Conservation (phyloP, 2,888 invertebrate species). For the Xiphydria camelus region DNA sequence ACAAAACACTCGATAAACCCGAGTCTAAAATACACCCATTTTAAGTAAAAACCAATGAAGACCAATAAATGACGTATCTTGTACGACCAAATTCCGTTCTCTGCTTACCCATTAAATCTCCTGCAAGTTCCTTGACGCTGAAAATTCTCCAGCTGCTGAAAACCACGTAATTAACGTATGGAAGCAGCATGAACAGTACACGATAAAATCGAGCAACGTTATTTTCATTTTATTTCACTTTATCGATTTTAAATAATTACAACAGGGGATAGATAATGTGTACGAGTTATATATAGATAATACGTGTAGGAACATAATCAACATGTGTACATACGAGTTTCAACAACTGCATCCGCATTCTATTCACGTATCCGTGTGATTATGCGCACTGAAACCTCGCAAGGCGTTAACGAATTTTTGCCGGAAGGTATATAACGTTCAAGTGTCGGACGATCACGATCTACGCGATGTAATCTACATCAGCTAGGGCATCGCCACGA, state of each 20-base stretch:
- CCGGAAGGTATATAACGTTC: background rate
- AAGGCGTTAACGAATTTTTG: background rate
- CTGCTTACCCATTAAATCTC: too few relatives aligned
- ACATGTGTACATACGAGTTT: background rate
- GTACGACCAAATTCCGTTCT: too few relatives aligned
- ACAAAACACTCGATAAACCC: too few relatives aligned
- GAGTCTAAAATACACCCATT: too few relatives aligned
- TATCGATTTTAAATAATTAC: constrained; percentile 11
- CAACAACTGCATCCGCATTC: background rate
- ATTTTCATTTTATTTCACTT: constrained; percentile 8
- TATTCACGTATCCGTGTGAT: background rate
- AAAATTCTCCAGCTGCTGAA: too few relatives aligned
- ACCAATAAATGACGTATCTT: too few relatives aligned
- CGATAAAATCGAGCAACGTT: too few relatives aligned
- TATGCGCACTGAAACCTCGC: background rate
- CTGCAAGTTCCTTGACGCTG: too few relatives aligned
- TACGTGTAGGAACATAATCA: constrained; percentile 10
- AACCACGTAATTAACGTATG: too few relatives aligned
- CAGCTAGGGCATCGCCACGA: background rate
- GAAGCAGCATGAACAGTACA: too few relatives aligned
- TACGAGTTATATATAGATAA: constrained; percentile 5
- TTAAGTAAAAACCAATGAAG: too few relatives aligned
- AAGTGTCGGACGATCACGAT: background rate
- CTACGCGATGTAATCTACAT: too few relatives aligned
- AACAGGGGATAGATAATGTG: constrained; percentile 6